A percentile compares a stretch with the other conserved stretches of the same genome.
These are phyloP conservation scores for Eupithecia vulgata DNA, from an alignment of 2,888 invertebrate genomes.

Conservation along the genomic window DNA sequence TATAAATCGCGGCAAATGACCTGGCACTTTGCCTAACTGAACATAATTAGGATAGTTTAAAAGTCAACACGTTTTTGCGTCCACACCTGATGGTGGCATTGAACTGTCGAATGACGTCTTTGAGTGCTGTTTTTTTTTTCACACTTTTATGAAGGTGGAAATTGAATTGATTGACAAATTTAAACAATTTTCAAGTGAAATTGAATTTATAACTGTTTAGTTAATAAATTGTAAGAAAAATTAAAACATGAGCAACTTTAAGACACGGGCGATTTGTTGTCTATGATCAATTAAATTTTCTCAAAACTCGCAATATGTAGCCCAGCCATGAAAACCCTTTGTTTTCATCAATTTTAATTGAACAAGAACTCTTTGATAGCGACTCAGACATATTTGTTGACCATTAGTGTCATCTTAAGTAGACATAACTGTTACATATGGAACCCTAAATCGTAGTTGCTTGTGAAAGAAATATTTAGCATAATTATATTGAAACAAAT, in stretches of 20 bases:
- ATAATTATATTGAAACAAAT: constrained; percentile 20
- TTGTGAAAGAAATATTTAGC: constrained; percentile 18
- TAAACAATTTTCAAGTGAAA: not conserved
- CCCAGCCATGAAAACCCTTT: not conserved
- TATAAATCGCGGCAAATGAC: constrained; percentile 50
- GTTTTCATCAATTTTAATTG: constrained; percentile 12
- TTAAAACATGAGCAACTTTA: not conserved
- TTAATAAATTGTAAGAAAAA: not conserved
- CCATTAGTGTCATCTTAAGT: constrained; percentile 38
- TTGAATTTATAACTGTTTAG: not conserved
- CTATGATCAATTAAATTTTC: not conserved
- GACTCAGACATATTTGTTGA: constrained; percentile 31
- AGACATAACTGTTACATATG: constrained; percentile 35
- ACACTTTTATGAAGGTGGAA: not conserved
- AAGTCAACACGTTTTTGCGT: constrained; percentile 40
- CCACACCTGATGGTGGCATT: constrained; percentile 50
- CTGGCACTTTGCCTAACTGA: constrained; percentile 56
- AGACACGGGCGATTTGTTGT: not conserved
- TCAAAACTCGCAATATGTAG: not conserved
- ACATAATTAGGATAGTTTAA: constrained; percentile 49
- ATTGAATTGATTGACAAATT: not conserved
- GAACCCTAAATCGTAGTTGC: constrained; percentile 18
- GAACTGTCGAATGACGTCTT: constrained; percentile 36
- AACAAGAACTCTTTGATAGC: constrained; percentile 26
- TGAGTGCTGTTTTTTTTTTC: not conserved